phyloP scores from a whole-genome alignment of 2,113 vertebrate species.

The Oryzias javanicus region DNA sequence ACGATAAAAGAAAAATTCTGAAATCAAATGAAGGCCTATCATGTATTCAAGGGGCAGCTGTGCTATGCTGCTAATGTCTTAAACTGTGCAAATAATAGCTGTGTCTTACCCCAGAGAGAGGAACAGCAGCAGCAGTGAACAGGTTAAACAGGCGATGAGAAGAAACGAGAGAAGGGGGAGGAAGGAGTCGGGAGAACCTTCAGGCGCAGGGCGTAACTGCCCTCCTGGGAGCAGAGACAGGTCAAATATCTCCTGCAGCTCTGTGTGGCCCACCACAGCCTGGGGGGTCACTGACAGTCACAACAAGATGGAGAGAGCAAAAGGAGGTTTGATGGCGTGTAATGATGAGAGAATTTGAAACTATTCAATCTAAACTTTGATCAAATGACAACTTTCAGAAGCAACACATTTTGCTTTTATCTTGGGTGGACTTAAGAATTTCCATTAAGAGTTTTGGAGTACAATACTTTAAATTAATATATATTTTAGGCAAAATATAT shows the following conservation, averaged over 20 bases:
- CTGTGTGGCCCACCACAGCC: slow-evolving; percentile 47
- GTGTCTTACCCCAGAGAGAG: slow-evolving; percentile 69
- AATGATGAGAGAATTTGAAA: not conserved
- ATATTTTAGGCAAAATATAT: no score
- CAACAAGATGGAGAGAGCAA: slow-evolving; percentile 6
- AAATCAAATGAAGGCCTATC: not conserved
- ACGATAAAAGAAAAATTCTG: slow-evolving; percentile 12
- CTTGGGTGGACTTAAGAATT: no score
- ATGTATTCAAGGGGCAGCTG: slow-evolving; percentile 4
- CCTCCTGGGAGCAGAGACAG: slow-evolving; percentile 70
- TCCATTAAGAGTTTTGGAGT: no score
- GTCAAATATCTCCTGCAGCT: slow-evolving; percentile 75
- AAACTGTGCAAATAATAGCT: slow-evolving; percentile 18
- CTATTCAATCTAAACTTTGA: not conserved
- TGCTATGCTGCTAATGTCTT: slow-evolving; percentile 7
- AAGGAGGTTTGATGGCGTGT: not conserved
- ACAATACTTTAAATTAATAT: no score
- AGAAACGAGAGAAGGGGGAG: slow-evolving; percentile 32
- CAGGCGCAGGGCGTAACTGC: slow-evolving; percentile 33
- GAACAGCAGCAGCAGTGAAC: slow-evolving; percentile 63
- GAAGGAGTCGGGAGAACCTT: slow-evolving; percentile 1
- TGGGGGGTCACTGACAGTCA: slow-evolving; percentile 62
- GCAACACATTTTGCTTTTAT: no score
- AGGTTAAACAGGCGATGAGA: slow-evolving; percentile 60
- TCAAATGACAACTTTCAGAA: no score